Percentiles rank a stretch among this genome's conserved stretches.
Conservation (phyloP, 2,113 vertebrate genomes). For the Petrocephalus zakoni region DNA sequence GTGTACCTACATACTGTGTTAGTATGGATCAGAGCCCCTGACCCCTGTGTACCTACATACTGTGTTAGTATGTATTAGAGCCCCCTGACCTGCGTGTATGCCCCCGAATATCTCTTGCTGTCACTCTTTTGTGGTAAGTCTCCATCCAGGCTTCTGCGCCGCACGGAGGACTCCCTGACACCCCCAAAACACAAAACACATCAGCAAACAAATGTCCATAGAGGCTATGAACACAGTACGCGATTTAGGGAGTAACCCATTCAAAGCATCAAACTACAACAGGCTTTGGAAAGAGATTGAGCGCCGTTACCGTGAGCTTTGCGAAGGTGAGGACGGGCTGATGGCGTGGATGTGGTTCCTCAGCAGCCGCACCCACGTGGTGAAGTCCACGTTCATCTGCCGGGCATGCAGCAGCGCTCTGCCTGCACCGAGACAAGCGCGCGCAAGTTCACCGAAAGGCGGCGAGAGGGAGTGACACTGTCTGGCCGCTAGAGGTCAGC, state of each 20-base stretch:
- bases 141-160: constrained; percentile 71
- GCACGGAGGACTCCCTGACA: constrained; percentile 72
- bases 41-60: background rate
- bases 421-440: constrained; percentile 48
- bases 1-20: background rate
- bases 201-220: background rate
- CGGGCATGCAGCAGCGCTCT: constrained; percentile 75
- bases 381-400: constrained; percentile 84
- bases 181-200: constrained; percentile 16
- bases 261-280: background rate
- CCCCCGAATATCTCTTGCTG: constrained; percentile 56
- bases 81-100: constrained; percentile 50
- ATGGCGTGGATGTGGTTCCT: constrained; percentile 72
- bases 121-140: constrained; percentile 61
- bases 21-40: background rate
- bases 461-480: too few species aligned
- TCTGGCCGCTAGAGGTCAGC: background rate
- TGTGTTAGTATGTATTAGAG: constrained; percentile 1
- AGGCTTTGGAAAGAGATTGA: background rate
- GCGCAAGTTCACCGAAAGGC: background rate
- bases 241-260: background rate
- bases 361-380: constrained; percentile 78
- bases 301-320: background rate
- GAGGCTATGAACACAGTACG: background rate
- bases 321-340: background rate